These are phyloP conservation scores for Paedocypris sp. DNA, from an alignment of 2,113 vertebrate genomes.

Conservation along the genomic window DNA sequence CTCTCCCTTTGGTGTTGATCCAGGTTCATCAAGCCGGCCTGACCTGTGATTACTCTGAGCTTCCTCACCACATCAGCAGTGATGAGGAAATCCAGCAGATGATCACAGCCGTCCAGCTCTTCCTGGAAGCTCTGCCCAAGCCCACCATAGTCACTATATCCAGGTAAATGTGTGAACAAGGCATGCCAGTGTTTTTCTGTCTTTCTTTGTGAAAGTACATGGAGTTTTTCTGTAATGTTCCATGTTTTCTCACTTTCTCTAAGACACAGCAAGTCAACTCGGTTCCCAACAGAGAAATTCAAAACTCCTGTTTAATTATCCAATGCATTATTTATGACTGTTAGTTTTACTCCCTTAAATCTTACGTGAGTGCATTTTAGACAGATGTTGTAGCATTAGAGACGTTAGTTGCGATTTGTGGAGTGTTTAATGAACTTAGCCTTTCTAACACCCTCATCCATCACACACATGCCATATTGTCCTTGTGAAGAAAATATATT, in stretches of 20 bases:
- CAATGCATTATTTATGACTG: slow-evolving; percentile 1
- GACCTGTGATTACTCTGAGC: slow-evolving; percentile 86
- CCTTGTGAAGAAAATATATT: no score
- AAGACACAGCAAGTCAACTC: no score
- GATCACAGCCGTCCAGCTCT: slow-evolving; percentile 55
- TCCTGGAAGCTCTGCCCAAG: slow-evolving; percentile 69
- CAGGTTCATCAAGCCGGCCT: slow-evolving; percentile 93
- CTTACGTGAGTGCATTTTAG: not conserved
- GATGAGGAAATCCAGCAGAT: slow-evolving; percentile 74
- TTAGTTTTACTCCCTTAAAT: not conserved
- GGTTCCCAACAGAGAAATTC: no score
- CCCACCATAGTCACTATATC: slow-evolving; percentile 84
- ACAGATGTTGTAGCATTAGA: not conserved
- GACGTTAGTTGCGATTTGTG: slow-evolving; percentile 1
- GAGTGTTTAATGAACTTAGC: not conserved
- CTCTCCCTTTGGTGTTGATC: not conserved
- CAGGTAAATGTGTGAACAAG: slow-evolving; percentile 56
- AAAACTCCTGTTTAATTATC: not conserved
- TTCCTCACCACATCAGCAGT: slow-evolving; percentile 87
- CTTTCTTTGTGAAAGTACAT: not conserved
- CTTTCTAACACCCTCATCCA: not conserved
- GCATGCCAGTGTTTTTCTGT: not conserved
- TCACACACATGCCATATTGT: not conserved
- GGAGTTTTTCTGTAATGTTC: no score
- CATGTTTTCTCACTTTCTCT: no score